Evolutionary conservation across 2,888 invertebrate species (phyloP).

Genomic region (Acronicta psi): DNA sequence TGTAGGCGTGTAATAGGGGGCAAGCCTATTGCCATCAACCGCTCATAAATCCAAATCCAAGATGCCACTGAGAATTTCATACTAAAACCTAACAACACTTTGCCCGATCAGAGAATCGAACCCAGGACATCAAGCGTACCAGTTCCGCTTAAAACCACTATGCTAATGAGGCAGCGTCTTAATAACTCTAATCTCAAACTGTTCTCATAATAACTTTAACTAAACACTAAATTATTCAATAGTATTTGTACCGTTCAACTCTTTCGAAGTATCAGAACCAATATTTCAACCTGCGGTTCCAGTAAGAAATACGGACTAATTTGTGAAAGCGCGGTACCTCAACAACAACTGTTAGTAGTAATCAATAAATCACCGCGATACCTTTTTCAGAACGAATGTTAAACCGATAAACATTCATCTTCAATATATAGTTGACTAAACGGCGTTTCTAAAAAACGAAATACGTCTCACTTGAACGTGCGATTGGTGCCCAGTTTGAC

Average conservation of each 20-base stretch:
- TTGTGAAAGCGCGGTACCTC: constrained; percentile 55
- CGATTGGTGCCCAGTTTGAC: constrained; percentile 64
- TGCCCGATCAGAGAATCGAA: too few species aligned
- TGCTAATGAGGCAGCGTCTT: too few species aligned
- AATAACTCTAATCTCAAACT: too few species aligned
- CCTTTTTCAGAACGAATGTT: constrained; percentile 70
- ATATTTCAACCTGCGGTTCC: constrained; percentile 44
- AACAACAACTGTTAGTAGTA: constrained; percentile 55
- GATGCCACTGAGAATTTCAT: too few species aligned
- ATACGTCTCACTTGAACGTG: constrained; percentile 71
- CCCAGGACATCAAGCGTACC: too few species aligned
- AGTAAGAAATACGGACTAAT: constrained; percentile 46
- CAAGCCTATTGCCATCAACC: too few species aligned
- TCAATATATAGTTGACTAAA: constrained; percentile 79
- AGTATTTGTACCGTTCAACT: constrained; percentile 24
- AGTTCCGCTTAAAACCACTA: too few species aligned
- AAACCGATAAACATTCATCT: constrained; percentile 78
- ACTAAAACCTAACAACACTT: too few species aligned
- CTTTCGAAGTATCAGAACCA: constrained; percentile 21
- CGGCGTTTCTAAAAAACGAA: constrained; percentile 74
- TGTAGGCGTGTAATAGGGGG: too few species aligned
- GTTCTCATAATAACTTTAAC: too few species aligned
- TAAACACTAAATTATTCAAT: constrained; percentile 6
- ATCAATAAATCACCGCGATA: constrained; percentile 68
- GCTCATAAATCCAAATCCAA: too few species aligned